A percentile compares a stretch with the other conserved stretches of the same genome.
Evolutionary conservation across 2,888 invertebrate genomes (phyloP).

Genomic region (Caenorhabditis sulstoni): DNA sequence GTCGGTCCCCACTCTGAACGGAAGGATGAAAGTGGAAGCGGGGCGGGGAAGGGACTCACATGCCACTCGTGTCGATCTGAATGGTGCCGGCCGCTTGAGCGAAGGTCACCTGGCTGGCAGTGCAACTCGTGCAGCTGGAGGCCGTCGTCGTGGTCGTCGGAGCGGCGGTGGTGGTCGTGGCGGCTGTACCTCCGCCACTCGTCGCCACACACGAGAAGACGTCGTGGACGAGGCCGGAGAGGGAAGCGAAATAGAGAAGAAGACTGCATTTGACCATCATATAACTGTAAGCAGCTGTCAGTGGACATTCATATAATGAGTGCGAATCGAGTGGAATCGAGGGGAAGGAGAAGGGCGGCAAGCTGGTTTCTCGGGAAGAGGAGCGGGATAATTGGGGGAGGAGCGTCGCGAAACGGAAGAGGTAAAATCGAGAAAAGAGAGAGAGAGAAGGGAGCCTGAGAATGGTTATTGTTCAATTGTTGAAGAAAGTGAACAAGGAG

Average conservation of each 20-base stretch:
- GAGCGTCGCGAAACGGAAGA: slow-evolving; percentile 19
- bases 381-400: slow-evolving; percentile 43
- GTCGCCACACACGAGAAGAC: slow-evolving; percentile 38
- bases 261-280: slow-evolving; percentile 53
- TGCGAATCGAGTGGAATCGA: slow-evolving; percentile 41
- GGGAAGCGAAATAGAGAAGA: slow-evolving; percentile 23
- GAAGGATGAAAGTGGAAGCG: background rate
- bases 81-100: slow-evolving; percentile 20
- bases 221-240: slow-evolving; percentile 21
- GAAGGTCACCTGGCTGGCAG: slow-evolving; percentile 48
- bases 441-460: slow-evolving; percentile 22
- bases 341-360: slow-evolving; percentile 12
- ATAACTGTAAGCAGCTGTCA: slow-evolving; percentile 50
- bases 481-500: background rate
- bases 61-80: slow-evolving; percentile 37
- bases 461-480: slow-evolving; percentile 2
- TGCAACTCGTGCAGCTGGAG: slow-evolving; percentile 45
- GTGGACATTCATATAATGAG: slow-evolving; percentile 45
- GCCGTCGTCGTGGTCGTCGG: slow-evolving; percentile 22
- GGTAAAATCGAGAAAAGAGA: slow-evolving; percentile 8
- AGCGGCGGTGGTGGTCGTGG: slow-evolving; percentile 13
- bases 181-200: slow-evolving; percentile 19
- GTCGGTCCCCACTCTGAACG: slow-evolving; percentile 37
- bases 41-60: slow-evolving; percentile 9
- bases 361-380: slow-evolving; percentile 44